Conservation (phyloP, 2,797 vertebrate species). For the Carapus acus region DNA sequence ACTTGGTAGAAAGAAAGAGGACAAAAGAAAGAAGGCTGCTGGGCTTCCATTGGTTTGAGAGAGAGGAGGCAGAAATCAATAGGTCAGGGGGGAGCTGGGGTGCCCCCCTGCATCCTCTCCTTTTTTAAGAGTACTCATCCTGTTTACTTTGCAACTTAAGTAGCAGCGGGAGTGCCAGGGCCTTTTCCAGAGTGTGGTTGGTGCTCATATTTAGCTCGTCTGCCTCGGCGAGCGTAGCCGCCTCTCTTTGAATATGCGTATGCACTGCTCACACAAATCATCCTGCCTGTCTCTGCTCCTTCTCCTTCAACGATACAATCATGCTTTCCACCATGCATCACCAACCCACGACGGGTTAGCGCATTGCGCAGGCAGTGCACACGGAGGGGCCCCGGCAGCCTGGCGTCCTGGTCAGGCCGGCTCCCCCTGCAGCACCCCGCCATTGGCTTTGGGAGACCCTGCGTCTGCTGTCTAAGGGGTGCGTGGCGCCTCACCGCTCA, state of each 20-base stretch:
- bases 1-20: conserved; percentile 32
- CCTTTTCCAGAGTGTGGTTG: conserved; percentile 33
- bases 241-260: conserved; percentile 48
- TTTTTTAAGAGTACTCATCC: conserved; percentile 28
- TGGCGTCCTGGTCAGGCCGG: conserved; percentile 57
- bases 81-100: conserved; percentile 6
- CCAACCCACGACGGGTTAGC: conserved; percentile 5
- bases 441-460: conserved; percentile 52
- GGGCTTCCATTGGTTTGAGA: conserved; percentile 44
- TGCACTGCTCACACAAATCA: conserved; percentile 64
- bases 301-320: neutral
- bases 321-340: neutral
- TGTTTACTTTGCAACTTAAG: conserved; percentile 31
- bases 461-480: conserved; percentile 68
- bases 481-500: conserved; percentile 95
- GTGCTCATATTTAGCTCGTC: conserved; percentile 38
- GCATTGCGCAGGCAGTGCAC: conserved; percentile 63
- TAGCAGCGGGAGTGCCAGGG: conserved; percentile 38
- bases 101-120: conserved; percentile 31
- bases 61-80: conserved; percentile 35
- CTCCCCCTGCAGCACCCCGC: conserved; percentile 59
- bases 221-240: conserved; percentile 54
- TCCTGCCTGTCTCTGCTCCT: neutral
- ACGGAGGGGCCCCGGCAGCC: conserved; percentile 39
- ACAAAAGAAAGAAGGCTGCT: conserved; percentile 25